phyloP scores from a whole-genome alignment of 2,113 vertebrate species.

The Anguilla rostrata region DNA sequence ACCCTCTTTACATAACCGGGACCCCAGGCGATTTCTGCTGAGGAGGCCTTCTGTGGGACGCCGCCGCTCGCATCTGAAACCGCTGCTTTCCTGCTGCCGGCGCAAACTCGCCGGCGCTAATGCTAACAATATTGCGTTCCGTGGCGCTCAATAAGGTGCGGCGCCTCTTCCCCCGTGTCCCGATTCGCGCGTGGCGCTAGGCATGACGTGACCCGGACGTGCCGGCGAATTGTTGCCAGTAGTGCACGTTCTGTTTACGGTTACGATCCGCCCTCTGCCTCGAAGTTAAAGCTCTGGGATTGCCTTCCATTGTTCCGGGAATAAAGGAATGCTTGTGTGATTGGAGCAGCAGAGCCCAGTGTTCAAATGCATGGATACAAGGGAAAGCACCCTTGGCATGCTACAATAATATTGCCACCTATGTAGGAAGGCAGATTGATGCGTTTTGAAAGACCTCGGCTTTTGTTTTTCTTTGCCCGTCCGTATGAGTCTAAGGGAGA shows the following conservation, averaged over 20 bases:
- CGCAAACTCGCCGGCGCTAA: conserved; percentile 6
- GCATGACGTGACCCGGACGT: not conserved
- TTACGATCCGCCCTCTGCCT: conserved; percentile 14
- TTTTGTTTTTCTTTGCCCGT: conserved; percentile 67
- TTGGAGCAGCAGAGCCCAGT: conserved; percentile 32
- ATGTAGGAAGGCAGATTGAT: conserved; percentile 55
- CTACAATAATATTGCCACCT: conserved; percentile 42
- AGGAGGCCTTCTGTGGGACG: conserved; percentile 26
- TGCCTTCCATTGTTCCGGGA: conserved; percentile 30
- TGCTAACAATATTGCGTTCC: not conserved
- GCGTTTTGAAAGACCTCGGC: conserved; percentile 58
- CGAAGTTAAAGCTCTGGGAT: conserved; percentile 19
- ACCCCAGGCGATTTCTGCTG: not conserved
- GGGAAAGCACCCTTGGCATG: conserved; percentile 23
- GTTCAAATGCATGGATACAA: conserved; percentile 6
- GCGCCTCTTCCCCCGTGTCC: not conserved
- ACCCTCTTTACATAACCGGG: conserved; percentile 11
- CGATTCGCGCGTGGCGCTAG: not conserved
- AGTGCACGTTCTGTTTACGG: conserved; percentile 14
- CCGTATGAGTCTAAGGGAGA: conserved; percentile 60
- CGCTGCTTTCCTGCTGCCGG: not conserved
- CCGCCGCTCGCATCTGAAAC: conserved; percentile 23
- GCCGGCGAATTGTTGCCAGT: not conserved
- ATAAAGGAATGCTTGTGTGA: conserved; percentile 37
- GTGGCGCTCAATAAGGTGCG: not conserved